Evolutionary conservation across 2,888 invertebrate genomes (phyloP), one percentile per base, ranked within the genome.

Genomic region (Pseudococcus jackbeardsleyi): DNA sequence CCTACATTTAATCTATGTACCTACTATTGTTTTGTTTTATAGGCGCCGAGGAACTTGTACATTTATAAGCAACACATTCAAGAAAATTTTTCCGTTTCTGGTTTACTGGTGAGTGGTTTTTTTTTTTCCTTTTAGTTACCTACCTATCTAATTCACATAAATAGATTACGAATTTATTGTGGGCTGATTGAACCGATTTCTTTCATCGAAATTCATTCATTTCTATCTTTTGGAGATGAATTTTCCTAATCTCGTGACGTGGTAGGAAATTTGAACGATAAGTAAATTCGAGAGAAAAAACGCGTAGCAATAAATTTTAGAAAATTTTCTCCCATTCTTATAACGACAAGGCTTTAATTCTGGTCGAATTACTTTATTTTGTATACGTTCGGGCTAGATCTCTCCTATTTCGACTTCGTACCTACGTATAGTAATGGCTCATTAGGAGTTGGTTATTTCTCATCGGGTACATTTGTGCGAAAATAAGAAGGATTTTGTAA

Each of bases 1-100:
- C n/a, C n/a, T n/a, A n/a, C n/a, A n/a, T n/a, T n/a, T n/a, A n/a
- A n/a, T n/a, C n/a, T n/a, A n/a, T n/a, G n/a, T n/a, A n/a, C n/a
- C n/a, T n/a, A 26, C 7, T 68, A 15, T 68, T 19, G 8, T 26
- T 68, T 26, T 68, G 9, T 68, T 68, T 68, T 26, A 4, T 26
- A 68, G 68, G 22, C 22, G 26, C 26, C 26, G 4, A 26, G 11
- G 19, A 26, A 68, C 22, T 68, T 68, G 22, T 68, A 68, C 68
- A 68, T 22, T 68, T 11, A 68, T 68, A 68, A 68, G 68, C 68
- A 68, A 26, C 54, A 26, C n/a, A 68, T 68, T 68, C 68, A 68
- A 68, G 26, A 22, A 64, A 68, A 68, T 68, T 26, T 68, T 5
- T 19, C 26, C 68, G 26, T 26, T 68, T 26, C 26, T 68, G 68